Evolutionary conservation across 2,113 vertebrate species (phyloP).

Genomic region (Centrocercus urophasianus): DNA sequence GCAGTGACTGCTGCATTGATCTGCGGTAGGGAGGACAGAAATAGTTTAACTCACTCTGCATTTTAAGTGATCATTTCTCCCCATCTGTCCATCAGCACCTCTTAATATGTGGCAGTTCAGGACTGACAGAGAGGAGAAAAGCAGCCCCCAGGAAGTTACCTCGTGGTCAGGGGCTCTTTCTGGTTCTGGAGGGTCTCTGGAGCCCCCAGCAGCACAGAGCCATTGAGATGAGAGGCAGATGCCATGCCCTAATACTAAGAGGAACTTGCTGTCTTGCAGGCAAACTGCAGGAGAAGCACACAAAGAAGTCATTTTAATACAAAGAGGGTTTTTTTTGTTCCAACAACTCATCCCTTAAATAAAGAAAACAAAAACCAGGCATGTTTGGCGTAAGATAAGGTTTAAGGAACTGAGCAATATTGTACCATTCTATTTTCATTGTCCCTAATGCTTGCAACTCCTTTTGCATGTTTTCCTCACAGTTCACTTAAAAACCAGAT

Average conservation of each 20-base stretch:
- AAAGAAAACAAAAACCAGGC: not conserved
- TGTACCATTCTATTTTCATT: not conserved
- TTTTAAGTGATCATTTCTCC: not conserved
- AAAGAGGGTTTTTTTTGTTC: not conserved
- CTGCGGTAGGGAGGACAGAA: not conserved
- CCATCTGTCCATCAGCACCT: not conserved
- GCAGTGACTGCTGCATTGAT: not conserved
- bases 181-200: not conserved
- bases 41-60: not conserved
- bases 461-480: not conserved
- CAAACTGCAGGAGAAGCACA: not conserved
- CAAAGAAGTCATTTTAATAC: conserved; percentile 30
- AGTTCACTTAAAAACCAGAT: not conserved
- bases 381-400: conserved; percentile 7
- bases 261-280: not conserved
- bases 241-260: not conserved
- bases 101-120: not conserved
- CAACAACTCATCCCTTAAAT: conserved; percentile 12
- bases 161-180: not conserved
- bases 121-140: not conserved
- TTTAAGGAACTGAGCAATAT: conserved; percentile 6
- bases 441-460: not conserved
- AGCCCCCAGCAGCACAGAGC: not conserved
- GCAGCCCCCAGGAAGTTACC: not conserved
- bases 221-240: conserved; percentile 10